Conservation (phyloP, 2,113 vertebrate species). For the Urocynchramus pylzowi region DNA sequence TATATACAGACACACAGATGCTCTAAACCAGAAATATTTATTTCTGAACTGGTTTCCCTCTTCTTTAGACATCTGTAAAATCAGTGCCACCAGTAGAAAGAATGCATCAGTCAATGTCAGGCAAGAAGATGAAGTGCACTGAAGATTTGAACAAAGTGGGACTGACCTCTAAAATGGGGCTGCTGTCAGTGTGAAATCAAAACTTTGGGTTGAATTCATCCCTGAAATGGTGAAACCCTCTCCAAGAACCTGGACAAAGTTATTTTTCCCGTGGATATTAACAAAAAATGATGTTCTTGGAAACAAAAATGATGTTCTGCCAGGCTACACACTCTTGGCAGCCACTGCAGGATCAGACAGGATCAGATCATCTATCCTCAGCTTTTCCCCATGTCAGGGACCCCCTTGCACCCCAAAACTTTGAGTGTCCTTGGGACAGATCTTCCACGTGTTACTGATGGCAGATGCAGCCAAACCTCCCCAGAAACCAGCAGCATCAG, state of each 20-base stretch:
- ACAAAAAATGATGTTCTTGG: background rate
- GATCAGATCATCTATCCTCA: background rate
- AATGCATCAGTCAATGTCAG: background rate
- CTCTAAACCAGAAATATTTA: background rate
- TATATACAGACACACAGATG: background rate
- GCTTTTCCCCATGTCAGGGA: background rate
- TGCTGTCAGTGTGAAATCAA: background rate
- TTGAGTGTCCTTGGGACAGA: background rate
- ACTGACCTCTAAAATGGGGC: background rate
- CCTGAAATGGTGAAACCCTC: background rate
- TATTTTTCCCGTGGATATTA: background rate
- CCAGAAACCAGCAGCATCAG: background rate
- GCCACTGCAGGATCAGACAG: background rate
- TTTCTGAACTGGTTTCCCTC: background rate
- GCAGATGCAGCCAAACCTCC: background rate
- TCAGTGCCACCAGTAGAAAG: background rate
- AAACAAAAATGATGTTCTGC: background rate
- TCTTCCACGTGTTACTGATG: background rate
- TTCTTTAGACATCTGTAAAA: background rate
- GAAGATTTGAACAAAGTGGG: background rate
- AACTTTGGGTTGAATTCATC: fast-evolving
- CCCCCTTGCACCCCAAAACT: background rate
- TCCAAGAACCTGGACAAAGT: fast-evolving
- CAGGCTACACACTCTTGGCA: fast-evolving
- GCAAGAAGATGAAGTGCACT: background rate